These are phyloP conservation scores for Tenualosa ilisha DNA, from an alignment of 2,797 vertebrate genomes.

Conservation along the genomic window DNA sequence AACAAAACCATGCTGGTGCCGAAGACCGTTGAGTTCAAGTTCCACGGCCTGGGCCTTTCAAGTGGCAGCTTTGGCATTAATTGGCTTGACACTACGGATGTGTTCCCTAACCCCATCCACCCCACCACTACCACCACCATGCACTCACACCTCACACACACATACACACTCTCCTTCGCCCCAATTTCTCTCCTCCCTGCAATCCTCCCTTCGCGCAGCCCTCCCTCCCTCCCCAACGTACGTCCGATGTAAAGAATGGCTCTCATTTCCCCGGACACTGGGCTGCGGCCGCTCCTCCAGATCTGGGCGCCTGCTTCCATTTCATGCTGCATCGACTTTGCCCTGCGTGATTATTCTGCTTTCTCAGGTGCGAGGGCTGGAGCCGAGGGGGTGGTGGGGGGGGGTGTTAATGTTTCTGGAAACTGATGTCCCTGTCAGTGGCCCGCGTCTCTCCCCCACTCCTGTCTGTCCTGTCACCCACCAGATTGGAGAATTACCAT, in stretches of 20 bases:
- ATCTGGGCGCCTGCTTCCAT: conserved; percentile 83
- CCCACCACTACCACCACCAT: not conserved
- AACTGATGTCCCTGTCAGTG: conserved; percentile 92
- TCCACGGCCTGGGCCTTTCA: not conserved
- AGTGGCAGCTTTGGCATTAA: conserved; percentile 8
- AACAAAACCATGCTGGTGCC: not conserved
- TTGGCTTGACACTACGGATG: conserved; percentile 4
- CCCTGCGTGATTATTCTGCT: conserved; percentile 80
- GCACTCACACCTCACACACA: not conserved
- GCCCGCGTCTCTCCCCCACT: conserved; percentile 74
- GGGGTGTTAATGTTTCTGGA: conserved; percentile 85
- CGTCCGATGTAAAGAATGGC: conserved; percentile 76
- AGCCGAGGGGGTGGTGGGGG: conserved; percentile 17
- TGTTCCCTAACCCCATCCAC: conserved; percentile 5
- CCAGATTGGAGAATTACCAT: conserved; percentile 90
- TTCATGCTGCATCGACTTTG: conserved; percentile 83
- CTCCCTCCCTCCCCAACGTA: not conserved
- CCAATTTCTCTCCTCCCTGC: conserved; percentile 59
- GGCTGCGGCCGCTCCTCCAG: conserved; percentile 79
- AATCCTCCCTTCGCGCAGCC: not conserved
- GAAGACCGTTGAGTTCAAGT: not conserved
- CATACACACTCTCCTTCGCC: conserved; percentile 35
- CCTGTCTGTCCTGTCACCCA: conserved; percentile 75
- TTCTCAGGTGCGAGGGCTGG: conserved; percentile 81
- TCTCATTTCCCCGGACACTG: conserved; percentile 84